Base-by-base conservation (phyloP, 2,797 vertebrate genomes). In the Coluber constrictor region DNA sequence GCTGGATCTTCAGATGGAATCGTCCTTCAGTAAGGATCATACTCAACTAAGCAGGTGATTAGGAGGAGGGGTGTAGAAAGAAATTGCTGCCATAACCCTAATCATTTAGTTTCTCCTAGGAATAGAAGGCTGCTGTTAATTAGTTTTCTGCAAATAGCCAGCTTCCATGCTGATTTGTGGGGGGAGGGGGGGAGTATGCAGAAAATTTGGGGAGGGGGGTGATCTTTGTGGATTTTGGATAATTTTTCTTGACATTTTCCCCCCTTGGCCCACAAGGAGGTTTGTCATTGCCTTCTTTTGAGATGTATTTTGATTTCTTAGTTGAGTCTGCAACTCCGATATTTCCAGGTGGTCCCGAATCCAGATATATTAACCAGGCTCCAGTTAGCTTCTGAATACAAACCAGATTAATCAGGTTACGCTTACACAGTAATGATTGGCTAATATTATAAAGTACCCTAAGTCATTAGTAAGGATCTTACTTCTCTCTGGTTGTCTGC, bases 21-120 rank as follows among this genome's bases (percentile, higher is more conserved):
- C 98, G 94, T 98, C 98, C 1, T 99, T 99, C 97, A 99, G 98
- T 96, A 99, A 99, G 97, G 99, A 99, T 96, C 99, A 99, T 92
- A 98, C 98, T 66, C 99, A 99, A 92, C 98, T 99, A 95, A 99
- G 99, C 98, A 99, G 99, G 99, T 99, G 92, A 94, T 96, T 89
- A 90, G 66, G 11, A 2, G 20, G 43, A 12, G 66, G 90, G 91
- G 92, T 92, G 70, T 2, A 55, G 74, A 54, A 37, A 61, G 23
- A 86, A 86, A 90, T 43, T 10, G 15, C 20, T 51, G 29, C 32
- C 74, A 43, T 57, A 51, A 32, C 4, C 25, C 61, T 43, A 37
- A 61, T 5, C 25, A 23, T 66, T 88, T 25, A 20, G 6, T n/a
- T 88, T n/a, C 6, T 51, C 16, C 25, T 9, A 54, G 29, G 29